Conservation (phyloP, 1,140 invertebrate genomes). For the Drosophila carrolli region DNA sequence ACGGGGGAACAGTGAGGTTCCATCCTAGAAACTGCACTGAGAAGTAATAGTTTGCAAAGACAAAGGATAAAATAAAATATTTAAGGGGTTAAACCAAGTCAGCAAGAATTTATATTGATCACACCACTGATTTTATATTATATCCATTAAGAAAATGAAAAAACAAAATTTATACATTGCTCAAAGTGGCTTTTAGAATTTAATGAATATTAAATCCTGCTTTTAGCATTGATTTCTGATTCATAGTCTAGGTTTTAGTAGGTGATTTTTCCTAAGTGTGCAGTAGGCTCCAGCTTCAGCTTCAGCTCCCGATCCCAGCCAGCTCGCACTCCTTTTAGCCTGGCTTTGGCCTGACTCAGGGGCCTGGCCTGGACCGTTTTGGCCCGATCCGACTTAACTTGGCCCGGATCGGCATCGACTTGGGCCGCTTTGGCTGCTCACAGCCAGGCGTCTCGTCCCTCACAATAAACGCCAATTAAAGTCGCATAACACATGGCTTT, state of each 20-base stretch:
- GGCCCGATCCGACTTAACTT: constrained; percentile 7
- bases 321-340: constrained; percentile 9
- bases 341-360: constrained; percentile 25
- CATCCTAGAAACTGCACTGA: constrained; percentile 25
- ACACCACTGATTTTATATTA: too few relatives aligned
- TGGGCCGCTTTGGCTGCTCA: constrained; percentile 30
- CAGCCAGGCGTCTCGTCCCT: constrained; percentile 71
- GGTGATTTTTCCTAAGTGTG: not conserved
- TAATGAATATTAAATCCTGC: not conserved
- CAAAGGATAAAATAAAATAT: not conserved
- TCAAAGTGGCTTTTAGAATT: too few relatives aligned
- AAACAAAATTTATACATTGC: too few relatives aligned
- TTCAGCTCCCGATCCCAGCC: constrained; percentile 24
- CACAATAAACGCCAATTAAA: constrained; percentile 82
- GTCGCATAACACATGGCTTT: constrained; percentile 72
- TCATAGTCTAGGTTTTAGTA: too few relatives aligned
- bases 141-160: not conserved
- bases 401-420: constrained; percentile 14
- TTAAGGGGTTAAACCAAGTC: not conserved
- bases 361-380: constrained; percentile 27
- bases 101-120: not conserved
- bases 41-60: not conserved
- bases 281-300: not conserved
- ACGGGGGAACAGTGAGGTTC: not conserved
- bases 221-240: not conserved